Evolutionary conservation across 1,140 invertebrate species (phyloP), one percentile per base, ranked within the genome.

Genomic region (Atta texana): DNA sequence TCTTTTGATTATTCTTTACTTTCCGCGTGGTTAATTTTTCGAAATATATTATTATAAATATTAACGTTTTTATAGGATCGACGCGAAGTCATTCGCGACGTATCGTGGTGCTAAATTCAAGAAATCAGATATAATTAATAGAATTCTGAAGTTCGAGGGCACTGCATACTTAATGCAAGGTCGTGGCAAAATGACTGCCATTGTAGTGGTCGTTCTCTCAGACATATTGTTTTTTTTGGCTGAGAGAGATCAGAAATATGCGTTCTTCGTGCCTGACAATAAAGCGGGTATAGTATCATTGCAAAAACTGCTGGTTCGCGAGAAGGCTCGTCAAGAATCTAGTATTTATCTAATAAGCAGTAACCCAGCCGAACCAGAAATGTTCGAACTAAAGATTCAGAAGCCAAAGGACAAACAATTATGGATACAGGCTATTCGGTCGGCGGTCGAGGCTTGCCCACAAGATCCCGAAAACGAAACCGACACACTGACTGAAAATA

Each of bases 361-460:
- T 64, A 98, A 98, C 93, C 97, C 98, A 0, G 96, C 96, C 1
- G 97, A 98, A 90, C 98, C 98, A 0, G 99, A 99, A 95, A 99
- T 99, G 98, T 99, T 99, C 93, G 98, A 99, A 94, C 95, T 99
- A 18, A 97, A 99, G 92, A 98, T 99, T 85, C 97, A 97, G 88
- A 97, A 98, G 63, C 98, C 98, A 16, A 98, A 98, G 92, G 98
- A 99, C 86, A 98, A 98, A 92, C 97, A 97, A 90, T 94, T 97
- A 1, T 99, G 98, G 98, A 98, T 99, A 89, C 96, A 97, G 90
- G 96, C 97, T 10, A 97, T 99, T 85, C 96, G 97, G 88, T 95
- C 96, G 12, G 97, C 97, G 3, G 97, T 97, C 16, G 96, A 97
- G 87, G 96, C 96, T 61, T 97, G 97, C 92, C 97, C 97, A 0